phyloP scores from a whole-genome alignment of 2,113 vertebrate genomes.

The Polyodon spathula region DNA sequence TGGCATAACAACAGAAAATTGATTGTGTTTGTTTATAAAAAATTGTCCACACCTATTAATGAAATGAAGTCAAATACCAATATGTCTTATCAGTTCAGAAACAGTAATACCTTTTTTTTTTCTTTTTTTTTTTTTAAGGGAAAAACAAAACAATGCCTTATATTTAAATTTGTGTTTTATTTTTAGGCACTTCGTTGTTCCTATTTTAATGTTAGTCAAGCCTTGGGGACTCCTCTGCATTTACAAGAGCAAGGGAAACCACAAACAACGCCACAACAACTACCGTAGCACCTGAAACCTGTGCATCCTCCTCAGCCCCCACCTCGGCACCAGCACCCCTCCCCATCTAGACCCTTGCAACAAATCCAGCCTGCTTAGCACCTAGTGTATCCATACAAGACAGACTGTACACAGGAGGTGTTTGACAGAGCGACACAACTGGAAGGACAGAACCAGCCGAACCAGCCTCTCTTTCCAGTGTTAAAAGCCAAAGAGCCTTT shows the following conservation, averaged over 20 bases:
- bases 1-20: neutral
- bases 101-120: no score
- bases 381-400: conserved; percentile 49
- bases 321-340: conserved; percentile 48
- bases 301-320: conserved; percentile 70
- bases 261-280: conserved; percentile 53
- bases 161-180: neutral
- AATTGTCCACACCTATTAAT: neutral
- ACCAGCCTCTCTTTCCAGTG: conserved; percentile 60
- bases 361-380: conserved; percentile 58
- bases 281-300: conserved; percentile 58
- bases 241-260: conserved; percentile 64
- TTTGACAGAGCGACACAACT: conserved; percentile 43
- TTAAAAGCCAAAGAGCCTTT: conserved; percentile 52
- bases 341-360: conserved; percentile 64
- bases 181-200: conserved; percentile 75
- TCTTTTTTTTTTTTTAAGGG: neutral
- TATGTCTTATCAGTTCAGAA: no score
- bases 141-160: no score
- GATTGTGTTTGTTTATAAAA: neutral
- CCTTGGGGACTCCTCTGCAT: conserved; percentile 59
- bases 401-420: conserved; percentile 40
- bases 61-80: neutral
- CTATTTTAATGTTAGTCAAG: conserved; percentile 78
- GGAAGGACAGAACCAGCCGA: conserved; percentile 43